phyloP scores from a whole-genome alignment of 2,888 invertebrate genomes.

The Nemotelus pantherinus region DNA sequence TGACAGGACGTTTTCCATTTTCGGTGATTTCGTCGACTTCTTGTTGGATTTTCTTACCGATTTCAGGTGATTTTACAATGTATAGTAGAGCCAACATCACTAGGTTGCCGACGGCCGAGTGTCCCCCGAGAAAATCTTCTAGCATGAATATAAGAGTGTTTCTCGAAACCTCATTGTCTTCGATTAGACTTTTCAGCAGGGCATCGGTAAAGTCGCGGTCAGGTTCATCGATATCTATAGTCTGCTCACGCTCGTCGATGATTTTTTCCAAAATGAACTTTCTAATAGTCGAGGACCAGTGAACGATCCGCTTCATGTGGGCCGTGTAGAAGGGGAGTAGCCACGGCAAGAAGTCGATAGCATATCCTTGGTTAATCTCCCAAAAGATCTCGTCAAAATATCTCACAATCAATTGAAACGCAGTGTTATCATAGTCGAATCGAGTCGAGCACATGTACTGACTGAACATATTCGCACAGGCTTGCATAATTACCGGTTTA shows the following conservation, averaged over 20 bases:
- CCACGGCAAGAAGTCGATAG: slow-evolving; percentile 87
- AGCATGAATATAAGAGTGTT: slow-evolving; percentile 83
- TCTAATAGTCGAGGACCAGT: slow-evolving; percentile 77
- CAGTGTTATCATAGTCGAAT: slow-evolving; percentile 75
- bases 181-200: slow-evolving; percentile 74
- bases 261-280: slow-evolving; percentile 79
- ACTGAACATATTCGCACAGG: slow-evolving; percentile 86
- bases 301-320: slow-evolving; percentile 74
- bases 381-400: slow-evolving; percentile 89
- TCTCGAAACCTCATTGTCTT: slow-evolving; percentile 75
- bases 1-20: slow-evolving; percentile 68
- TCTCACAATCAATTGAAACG: slow-evolving; percentile 75
- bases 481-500: slow-evolving; percentile 76
- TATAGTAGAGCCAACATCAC: slow-evolving; percentile 80
- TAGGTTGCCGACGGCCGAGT: slow-evolving; percentile 86
- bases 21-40: slow-evolving; percentile 70
- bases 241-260: slow-evolving; percentile 66
- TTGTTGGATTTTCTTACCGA: slow-evolving; percentile 72
- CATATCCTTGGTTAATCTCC: slow-evolving; percentile 91
- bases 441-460: slow-evolving; percentile 87
- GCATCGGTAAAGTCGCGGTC: slow-evolving; percentile 85
- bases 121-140: slow-evolving; percentile 89
- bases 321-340: slow-evolving; percentile 76
- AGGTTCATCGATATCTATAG: slow-evolving; percentile 68
- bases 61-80: slow-evolving; percentile 73